phyloP scores from a whole-genome alignment of 2,888 invertebrate genomes.

The Gymnoscelis rufifasciata region DNA sequence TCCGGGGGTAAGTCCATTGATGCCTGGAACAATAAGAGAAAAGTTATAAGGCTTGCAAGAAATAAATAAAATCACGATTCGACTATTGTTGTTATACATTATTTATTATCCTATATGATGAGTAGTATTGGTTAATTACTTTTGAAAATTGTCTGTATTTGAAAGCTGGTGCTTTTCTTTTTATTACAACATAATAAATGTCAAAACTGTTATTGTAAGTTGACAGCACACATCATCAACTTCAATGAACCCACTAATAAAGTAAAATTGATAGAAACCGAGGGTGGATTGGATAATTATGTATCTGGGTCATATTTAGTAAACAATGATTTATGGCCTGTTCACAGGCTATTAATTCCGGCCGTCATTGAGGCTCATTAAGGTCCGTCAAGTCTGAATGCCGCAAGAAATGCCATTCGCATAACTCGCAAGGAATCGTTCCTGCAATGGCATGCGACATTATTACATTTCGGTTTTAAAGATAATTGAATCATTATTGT shows the following conservation, averaged over 20 bases:
- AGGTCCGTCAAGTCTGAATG: conserved; percentile 13
- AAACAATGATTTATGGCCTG: conserved; percentile 19
- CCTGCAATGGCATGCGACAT: conserved; percentile 11
- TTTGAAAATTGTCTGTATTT: background rate
- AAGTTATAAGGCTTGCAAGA: background rate
- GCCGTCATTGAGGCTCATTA: conserved; percentile 19
- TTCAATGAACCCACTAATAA: background rate
- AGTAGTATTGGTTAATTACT: too few relatives aligned
- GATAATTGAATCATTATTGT: background rate
- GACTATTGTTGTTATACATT: too few relatives aligned
- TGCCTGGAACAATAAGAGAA: conserved; percentile 82
- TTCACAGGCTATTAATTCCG: conserved; percentile 16
- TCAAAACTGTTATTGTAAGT: background rate
- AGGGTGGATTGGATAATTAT: conserved; percentile 8
- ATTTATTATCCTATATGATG: too few relatives aligned
- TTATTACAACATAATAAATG: background rate
- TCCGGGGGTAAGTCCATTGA: conserved; percentile 99
- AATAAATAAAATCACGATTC: background rate
- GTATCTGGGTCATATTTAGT: conserved; percentile 20
- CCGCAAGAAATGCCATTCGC: conserved; percentile 19
- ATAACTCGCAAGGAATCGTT: conserved; percentile 13
- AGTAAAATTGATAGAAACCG: conserved; percentile 1
- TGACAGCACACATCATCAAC: background rate
- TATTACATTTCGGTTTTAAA: conserved; percentile 5
- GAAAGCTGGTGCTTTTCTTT: too few relatives aligned